Percentiles rank a stretch among this genome's conserved stretches.
These are phyloP conservation scores for Copidosoma aretas DNA, from an alignment of 2,888 invertebrate species.

Conservation along the genomic window DNA sequence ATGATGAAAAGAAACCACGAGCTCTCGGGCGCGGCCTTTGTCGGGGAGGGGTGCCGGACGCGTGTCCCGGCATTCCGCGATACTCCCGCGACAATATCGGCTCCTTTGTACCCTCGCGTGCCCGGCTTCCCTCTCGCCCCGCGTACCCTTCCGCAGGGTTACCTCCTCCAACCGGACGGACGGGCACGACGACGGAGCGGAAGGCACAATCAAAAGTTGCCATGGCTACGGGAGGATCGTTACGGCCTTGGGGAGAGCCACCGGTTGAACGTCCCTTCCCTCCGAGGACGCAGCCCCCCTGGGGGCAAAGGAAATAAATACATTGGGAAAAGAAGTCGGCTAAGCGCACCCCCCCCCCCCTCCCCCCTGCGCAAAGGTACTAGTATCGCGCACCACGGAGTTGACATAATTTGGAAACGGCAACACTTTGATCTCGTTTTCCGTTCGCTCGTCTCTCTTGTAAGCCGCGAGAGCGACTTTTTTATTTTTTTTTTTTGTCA, in stretches of 20 bases:
- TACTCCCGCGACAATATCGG: neutral
- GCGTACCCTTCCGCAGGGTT: neutral
- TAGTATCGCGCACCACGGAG: no score
- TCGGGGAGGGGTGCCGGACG: constrained; percentile 8
- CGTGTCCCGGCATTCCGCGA: neutral
- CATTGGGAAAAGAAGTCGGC: neutral
- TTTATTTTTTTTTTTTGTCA: no score
- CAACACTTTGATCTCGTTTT: no score
- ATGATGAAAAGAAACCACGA: constrained; percentile 8
- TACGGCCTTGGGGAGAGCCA: constrained; percentile 36
- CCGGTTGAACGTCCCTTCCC: constrained; percentile 36
- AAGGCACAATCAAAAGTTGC: constrained; percentile 58
- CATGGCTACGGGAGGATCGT: constrained; percentile 51
- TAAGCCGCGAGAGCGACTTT: no score
- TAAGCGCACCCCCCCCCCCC: no score
- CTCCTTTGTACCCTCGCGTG: neutral
- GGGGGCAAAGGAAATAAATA: no score
- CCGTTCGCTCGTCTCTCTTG: no score
- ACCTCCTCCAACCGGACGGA: neutral
- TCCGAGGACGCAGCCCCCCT: neutral
- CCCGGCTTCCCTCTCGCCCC: constrained; percentile 6
- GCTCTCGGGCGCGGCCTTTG: constrained; percentile 22
- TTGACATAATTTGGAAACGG: no score
- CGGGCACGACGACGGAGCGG: constrained; percentile 23
- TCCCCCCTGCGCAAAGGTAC: no score